Base-by-base conservation (phyloP, 2,888 invertebrate species). In the Hirtodrosophila confusa region DNA sequence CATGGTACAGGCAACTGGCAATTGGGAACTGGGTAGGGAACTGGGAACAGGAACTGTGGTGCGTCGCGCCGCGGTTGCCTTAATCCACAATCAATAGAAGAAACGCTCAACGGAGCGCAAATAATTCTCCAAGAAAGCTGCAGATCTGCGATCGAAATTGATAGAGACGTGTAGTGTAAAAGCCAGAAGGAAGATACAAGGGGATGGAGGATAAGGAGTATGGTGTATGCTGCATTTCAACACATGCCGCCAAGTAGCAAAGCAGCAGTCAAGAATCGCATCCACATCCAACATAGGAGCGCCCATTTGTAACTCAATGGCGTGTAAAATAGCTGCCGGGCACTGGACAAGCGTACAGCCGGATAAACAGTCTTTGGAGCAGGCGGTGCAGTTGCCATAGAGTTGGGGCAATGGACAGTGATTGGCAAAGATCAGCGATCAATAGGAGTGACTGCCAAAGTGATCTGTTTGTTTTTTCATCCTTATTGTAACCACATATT, bases 251-350 rank as follows among this genome's bases (percentile, higher is more conserved):
- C 77, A 60, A 67, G 47, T 45, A 70, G 62, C 44, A 43, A 53
- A 61, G 47, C 63, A 58, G 53, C 58, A 49, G 58, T 33, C 61
- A 61, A 66, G 50, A 49, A 44, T 37, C 49, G 51, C 23, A 47
- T 44, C 50, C 43, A 37, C 10, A 55, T n/a, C 48, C 36, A 39
- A 43, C 51, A 71, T 63, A 58, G 61, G 47, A 60, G 58, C 67
- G 43, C 57, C 69, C 73, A 79, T 83, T 84, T 85, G 80, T 70
- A 78, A 70, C 63, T 83, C 83, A 83, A 80, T 86, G 86, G 83
- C 72, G 86, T 86, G 80, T 83, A 80, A 80, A 86, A 86, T 80
- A 78, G 78, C 86, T 83, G 78, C 70, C 69, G 69, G 74, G 67
- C 67, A 85, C 65, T 61, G 68, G 70, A 77, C 69, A 36, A 40